Percentiles rank a stretch among this genome's conserved stretches.
Conservation (phyloP, 2,797 vertebrate species). For the Halcyon badia region DNA sequence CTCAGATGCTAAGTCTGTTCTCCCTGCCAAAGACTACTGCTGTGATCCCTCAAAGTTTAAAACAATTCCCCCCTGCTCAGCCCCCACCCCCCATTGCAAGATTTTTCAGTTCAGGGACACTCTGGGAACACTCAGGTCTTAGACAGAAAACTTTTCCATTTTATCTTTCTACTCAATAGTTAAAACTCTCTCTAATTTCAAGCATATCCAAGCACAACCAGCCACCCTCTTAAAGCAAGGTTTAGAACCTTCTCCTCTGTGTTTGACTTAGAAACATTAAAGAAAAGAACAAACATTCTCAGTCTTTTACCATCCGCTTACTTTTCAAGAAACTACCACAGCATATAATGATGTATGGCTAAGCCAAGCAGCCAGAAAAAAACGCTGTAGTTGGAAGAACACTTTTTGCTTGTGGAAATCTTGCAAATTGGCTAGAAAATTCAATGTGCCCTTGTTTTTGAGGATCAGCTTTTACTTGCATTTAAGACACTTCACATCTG, state of each 20-base stretch:
- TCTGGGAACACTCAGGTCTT: not conserved
- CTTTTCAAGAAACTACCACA: not conserved
- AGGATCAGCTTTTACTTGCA: not conserved
- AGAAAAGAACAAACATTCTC: not conserved
- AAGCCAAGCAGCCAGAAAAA: not conserved
- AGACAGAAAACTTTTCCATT: not conserved
- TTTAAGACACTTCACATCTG: not conserved
- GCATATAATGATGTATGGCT: not conserved
- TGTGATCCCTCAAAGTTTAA: not conserved
- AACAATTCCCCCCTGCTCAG: not conserved
- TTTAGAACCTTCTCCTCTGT: not conserved
- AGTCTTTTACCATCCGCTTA: not conserved
- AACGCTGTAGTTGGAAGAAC: not conserved
- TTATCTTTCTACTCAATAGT: not conserved
- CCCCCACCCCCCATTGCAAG: not conserved
- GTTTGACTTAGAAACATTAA: not conserved
- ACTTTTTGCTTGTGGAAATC: not conserved
- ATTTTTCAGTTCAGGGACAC: not conserved
- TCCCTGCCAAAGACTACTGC: not conserved
- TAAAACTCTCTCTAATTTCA: not conserved
- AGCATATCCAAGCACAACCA: not conserved
- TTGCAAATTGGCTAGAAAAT: not conserved
- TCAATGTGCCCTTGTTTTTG: not conserved
- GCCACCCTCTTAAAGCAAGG: not conserved
- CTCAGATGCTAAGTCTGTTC: not conserved